A percentile compares a stretch with the other conserved stretches of the same genome.
Evolutionary conservation across 2,113 vertebrate genomes (phyloP).

Genomic region (Eubucco bourcierii): DNA sequence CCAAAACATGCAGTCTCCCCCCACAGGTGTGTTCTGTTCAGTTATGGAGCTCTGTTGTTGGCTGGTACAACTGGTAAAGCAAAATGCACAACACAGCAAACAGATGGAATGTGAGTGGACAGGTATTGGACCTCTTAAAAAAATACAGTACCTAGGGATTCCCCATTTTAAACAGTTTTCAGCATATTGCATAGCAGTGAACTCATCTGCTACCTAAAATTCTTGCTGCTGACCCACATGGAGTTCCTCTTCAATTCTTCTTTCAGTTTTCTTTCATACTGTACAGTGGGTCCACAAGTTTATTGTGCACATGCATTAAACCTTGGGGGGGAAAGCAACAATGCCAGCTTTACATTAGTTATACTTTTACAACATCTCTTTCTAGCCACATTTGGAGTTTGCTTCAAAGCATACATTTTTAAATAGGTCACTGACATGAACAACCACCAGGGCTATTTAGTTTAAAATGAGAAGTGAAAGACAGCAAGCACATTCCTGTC

Average conservation of each 20-base stretch:
- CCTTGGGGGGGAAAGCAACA: constrained; percentile 75
- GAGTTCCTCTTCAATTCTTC: constrained; percentile 63
- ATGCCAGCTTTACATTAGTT: constrained; percentile 65
- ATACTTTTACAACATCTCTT: background rate
- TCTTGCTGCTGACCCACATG: constrained; percentile 66
- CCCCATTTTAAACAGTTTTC: constrained; percentile 58
- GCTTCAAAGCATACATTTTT: background rate
- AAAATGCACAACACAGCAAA: constrained; percentile 39
- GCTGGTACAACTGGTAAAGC: background rate
- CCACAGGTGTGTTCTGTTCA: background rate
- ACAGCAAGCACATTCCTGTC: background rate
- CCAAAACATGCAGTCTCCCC: background rate
- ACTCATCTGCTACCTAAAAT: constrained; percentile 65
- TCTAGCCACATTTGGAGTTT: constrained; percentile 15
- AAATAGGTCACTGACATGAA: background rate
- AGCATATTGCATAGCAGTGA: constrained; percentile 73
- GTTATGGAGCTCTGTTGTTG: background rate
- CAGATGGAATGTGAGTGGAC: constrained; percentile 73
- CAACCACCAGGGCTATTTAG: background rate
- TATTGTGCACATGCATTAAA: constrained; percentile 87
- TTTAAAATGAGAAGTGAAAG: background rate
- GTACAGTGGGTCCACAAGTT: constrained; percentile 85
- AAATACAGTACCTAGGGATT: constrained; percentile 71
- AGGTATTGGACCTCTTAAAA: constrained; percentile 56
- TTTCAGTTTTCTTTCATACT: constrained; percentile 86